Evolutionary conservation across 2,888 invertebrate genomes (phyloP), one percentile per base, ranked within the genome.

Genomic region (Campaea margaritaria): DNA sequence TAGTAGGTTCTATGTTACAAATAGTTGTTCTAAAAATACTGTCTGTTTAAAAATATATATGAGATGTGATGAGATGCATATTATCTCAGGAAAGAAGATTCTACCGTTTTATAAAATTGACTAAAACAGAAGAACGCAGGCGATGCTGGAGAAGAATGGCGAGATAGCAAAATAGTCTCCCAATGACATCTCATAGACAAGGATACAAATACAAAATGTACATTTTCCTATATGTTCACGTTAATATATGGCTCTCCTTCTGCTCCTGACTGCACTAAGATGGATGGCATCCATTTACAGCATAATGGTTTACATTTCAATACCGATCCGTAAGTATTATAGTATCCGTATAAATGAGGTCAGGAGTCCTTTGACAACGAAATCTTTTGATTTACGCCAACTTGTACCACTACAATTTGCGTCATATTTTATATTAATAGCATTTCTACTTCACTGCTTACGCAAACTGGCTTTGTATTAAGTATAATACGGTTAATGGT

Each of bases 261-360:
- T 71, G 66, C 65, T 72, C 70, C 73, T 74, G 77, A 78, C 77
- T 79, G 79, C 73, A 68, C 57, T 61, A 76, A 83, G 82, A 83
- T 76, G 72, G 74, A 82, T 82, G 68, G 69, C 69, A 63, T 69
- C 72, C 75, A 82, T 82, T 83, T 76, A 70, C 74, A 72, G 72
- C 67, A 64, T 55, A 78, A 70, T 71, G 65, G 72, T 74, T 68
- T 71, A 70, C 69, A 55, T 70, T 69, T 67, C 70, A 68, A 69
- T 71, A 64, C 61, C 50, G 34, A 5, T n/a, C 43, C 46, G 36
- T 16, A 10, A 21, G 21, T 21, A 21, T 21, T 21, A 3, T 21
- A 21, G 21, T n/a, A n/a, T n/a, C n/a, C n/a, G n/a, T n/a, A n/a
- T n/a, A 21, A 21, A 34, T 9, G 11, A 34, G 34, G 34, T 34